phyloP scores from a whole-genome alignment of 1,140 invertebrate species.

The Hyles vespertilio region DNA sequence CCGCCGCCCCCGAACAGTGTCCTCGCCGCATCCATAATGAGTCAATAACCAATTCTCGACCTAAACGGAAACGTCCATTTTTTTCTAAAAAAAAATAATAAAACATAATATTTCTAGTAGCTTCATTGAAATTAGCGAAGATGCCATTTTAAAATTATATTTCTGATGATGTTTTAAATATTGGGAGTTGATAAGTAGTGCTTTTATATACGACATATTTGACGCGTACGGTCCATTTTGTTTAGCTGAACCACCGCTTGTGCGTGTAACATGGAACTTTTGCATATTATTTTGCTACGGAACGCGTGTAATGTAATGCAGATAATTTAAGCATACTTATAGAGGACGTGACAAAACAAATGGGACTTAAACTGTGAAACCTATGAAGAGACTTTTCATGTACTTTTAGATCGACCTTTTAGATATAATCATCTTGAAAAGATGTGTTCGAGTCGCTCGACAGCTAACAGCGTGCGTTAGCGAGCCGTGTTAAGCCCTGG shows the following conservation, averaged over 20 bases:
- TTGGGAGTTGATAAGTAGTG: constrained; percentile 68
- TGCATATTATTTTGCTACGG: too few species aligned
- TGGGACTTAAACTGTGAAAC: too few species aligned
- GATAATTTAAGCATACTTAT: too few species aligned
- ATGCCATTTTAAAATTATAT: constrained; percentile 69
- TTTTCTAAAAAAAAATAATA: constrained; percentile 52
- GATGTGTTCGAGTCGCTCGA: constrained; percentile 12
- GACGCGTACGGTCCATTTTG: constrained; percentile 71
- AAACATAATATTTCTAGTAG: constrained; percentile 62
- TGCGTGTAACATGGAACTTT: constrained; percentile 25
- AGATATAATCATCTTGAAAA: constrained; percentile 33
- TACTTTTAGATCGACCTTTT: constrained; percentile 18
- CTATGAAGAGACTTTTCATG: too few species aligned
- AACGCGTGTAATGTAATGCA: too few species aligned
- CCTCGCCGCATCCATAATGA: constrained; percentile 55
- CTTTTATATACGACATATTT: constrained; percentile 71
- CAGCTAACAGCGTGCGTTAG: background rate
- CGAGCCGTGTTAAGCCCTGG: constrained; percentile 29
- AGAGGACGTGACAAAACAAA: background rate
- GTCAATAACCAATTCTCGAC: constrained; percentile 65
- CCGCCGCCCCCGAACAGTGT: constrained; percentile 24
- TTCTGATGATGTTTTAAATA: constrained; percentile 67
- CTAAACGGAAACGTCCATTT: constrained; percentile 74
- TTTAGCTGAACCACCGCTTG: constrained; percentile 71
- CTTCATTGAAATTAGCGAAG: constrained; percentile 48